Evolutionary conservation across 92 coral and sea anemone genomes (phyloP).

Genomic region (Plumapathes pennacea): DNA sequence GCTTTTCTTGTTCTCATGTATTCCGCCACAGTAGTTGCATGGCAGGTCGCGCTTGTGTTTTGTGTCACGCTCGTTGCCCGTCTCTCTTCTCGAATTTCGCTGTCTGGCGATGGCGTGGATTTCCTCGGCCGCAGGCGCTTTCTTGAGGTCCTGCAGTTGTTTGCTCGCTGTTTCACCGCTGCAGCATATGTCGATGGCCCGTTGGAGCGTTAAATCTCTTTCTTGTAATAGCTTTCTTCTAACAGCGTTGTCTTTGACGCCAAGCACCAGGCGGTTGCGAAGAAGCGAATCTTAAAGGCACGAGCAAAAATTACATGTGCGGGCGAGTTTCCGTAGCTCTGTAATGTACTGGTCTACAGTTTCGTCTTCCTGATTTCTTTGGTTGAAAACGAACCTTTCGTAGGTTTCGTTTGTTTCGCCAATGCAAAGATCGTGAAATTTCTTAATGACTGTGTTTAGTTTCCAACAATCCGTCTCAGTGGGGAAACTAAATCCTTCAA

Average conservation of each 20-base stretch:
- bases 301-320: conserved; percentile 33
- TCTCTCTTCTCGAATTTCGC: too few relatives aligned
- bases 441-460: conserved; percentile 12
- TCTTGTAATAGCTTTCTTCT: conserved; percentile 20
- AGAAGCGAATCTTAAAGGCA: conserved; percentile 35
- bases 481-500: conserved; percentile 18
- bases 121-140: not conserved
- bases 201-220: conserved; percentile 15
- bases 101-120: not conserved
- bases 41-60: not conserved
- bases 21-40: conserved; percentile 10
- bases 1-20: too few relatives aligned
- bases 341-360: conserved; percentile 24
- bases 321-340: conserved; percentile 19
- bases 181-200: conserved; percentile 9
- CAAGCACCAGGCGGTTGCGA: conserved; percentile 27
- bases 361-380: conserved; percentile 18
- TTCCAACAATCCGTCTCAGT: conserved; percentile 5
- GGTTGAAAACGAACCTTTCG: conserved; percentile 28
- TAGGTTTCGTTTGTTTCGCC: conserved; percentile 34
- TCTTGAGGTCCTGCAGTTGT: conserved; percentile 18
- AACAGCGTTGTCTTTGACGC: conserved; percentile 8
- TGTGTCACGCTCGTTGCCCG: not conserved
- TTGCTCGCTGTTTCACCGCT: conserved; percentile 15
- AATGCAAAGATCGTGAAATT: conserved; percentile 19